These are phyloP conservation scores for Mesocricetus auratus DNA, from an alignment of 2,113 vertebrate species.

Conservation along the genomic window DNA sequence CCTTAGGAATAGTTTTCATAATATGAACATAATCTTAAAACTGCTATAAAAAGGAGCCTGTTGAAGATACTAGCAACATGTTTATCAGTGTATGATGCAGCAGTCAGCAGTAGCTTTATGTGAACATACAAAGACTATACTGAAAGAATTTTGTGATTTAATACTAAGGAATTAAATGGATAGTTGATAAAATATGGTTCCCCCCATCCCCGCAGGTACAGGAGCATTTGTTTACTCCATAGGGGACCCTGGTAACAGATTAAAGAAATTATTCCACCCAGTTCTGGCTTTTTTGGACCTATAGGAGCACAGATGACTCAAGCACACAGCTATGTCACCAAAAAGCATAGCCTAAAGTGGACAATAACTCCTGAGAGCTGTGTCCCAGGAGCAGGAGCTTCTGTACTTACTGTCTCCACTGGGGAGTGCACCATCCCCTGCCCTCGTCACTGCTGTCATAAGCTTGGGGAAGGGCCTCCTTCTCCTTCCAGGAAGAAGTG, in stretches of 20 bases:
- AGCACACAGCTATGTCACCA: background rate
- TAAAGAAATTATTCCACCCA: background rate
- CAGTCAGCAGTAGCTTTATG: background rate
- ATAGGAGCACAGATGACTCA: background rate
- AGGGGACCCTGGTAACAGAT: background rate
- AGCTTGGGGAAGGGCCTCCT: background rate
- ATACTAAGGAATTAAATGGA: background rate
- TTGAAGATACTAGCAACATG: background rate
- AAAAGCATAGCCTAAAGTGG: background rate
- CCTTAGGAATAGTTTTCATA: slow-evolving; percentile 48
- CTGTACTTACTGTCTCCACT: background rate
- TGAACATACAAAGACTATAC: background rate
- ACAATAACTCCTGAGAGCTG: background rate
- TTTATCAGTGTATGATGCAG: background rate
- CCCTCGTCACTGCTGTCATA: background rate
- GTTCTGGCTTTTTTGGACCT: background rate
- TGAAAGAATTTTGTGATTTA: slow-evolving; percentile 30
- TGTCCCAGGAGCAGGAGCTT: background rate
- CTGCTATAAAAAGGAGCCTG: background rate
- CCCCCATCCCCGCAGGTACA: accelerated
- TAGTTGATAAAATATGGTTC: background rate
- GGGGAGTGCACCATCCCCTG: background rate
- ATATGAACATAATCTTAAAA: slow-evolving; percentile 46
- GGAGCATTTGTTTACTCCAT: background rate
- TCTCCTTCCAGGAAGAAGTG: background rate